phyloP scores from a whole-genome alignment of 2,797 vertebrate genomes.

The Pseudocheirus occidentalis region DNA sequence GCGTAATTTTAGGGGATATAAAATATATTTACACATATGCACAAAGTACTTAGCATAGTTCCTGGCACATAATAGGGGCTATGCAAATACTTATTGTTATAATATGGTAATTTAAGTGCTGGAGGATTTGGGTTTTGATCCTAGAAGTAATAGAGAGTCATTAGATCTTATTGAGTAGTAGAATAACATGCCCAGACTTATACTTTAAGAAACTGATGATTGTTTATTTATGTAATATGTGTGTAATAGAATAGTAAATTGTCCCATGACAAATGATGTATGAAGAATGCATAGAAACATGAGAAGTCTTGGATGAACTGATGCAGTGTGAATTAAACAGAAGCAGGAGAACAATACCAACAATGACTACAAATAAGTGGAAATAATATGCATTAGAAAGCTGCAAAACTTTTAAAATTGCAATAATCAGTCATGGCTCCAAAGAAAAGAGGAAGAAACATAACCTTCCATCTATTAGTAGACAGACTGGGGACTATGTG shows the following conservation, averaged over 20 bases:
- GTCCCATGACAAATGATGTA: neutral
- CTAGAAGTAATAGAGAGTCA: neutral
- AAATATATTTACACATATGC: neutral
- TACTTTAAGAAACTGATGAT: neutral
- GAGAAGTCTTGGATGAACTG: neutral
- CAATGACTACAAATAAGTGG: neutral
- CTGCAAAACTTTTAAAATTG: neutral
- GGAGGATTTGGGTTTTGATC: neutral
- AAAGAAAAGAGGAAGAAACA: neutral
- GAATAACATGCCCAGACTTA: neutral
- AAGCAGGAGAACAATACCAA: neutral
- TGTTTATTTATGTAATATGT: neutral
- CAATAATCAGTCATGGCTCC: neutral
- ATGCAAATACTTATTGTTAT: neutral
- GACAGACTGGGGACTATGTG: neutral
- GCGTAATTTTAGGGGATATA: neutral
- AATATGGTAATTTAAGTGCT: neutral
- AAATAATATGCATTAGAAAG: neutral
- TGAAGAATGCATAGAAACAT: neutral
- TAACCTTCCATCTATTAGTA: neutral
- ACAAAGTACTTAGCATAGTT: neutral
- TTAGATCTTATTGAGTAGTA: neutral
- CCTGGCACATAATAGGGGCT: neutral
- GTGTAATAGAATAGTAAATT: neutral
- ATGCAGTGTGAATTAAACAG: neutral